Base-by-base conservation (phyloP, 2,797 vertebrate genomes). In the Avahi laniger region DNA sequence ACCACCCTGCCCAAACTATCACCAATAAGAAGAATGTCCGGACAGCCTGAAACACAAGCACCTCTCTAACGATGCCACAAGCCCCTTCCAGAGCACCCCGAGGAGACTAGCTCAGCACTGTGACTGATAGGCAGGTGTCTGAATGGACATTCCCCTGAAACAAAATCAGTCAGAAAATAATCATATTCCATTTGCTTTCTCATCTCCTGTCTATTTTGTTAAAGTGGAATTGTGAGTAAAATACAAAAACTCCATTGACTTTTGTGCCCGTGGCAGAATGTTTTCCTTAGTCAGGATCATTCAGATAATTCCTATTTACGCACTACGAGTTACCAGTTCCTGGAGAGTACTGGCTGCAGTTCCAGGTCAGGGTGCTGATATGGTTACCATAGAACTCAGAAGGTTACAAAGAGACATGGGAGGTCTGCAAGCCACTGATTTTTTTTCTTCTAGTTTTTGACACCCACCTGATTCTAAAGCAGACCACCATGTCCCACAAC, bases 91-190 rank as follows among this genome's bases (percentile, higher is more conserved):
- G 0, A 3, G 61, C 8, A 50, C 28, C 82, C 52, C 0, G 1
- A 86, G 70, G 22, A 41, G 10, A 28, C 11, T 0, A 33, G 63
- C 57, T 35, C 15, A 57, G 63, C 50, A 28, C 46, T 48, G 73
- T 17, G 20, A 38, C 63, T 86, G 38, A 73, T 1, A 78, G 76
- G 65, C n/a, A 88, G 65, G 82, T 33, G 7, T 78, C 20, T 86
- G 57, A 92, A 89, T 3, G 33, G 93, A 54, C 59, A 81, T 67
- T 78, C 35, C 76, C 67, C 76, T 70, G 73, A 85, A 79, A 88
- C 79, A 97, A 94, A 93, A 89, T 86, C 91, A 76, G 30, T 48
- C n/a, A 65, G 85, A 96, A 97, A 93, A 78, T 33, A 86, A 88
- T 61, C 61, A 73, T 63, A 94, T 96, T 91, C 46, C 72, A 65